Conservation (phyloP, 2,797 vertebrate species). For the Acestrorhynchus altus region DNA sequence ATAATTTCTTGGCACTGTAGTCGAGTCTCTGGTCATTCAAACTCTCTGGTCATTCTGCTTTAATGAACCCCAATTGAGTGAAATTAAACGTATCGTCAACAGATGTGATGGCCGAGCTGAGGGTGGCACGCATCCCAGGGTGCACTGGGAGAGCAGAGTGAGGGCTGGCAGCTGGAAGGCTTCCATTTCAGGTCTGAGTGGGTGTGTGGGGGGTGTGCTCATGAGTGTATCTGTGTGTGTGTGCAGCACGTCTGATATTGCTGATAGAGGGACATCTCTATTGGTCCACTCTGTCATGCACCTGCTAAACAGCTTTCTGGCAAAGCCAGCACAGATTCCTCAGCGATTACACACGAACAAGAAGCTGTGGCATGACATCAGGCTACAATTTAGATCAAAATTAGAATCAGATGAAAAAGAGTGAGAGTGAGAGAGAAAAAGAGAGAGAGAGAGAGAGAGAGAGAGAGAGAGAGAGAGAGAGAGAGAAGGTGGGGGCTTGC, state of each 20-base stretch:
- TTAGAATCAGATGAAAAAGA: conserved; percentile 72
- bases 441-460: conserved; percentile 37
- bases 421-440: conserved; percentile 46
- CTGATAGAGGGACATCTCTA: conserved; percentile 61
- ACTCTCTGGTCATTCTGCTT: conserved; percentile 62
- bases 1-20: conserved; percentile 60
- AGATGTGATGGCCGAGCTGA: conserved; percentile 63
- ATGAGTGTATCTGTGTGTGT: not conserved
- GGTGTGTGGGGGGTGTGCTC: conserved; percentile 15
- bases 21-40: conserved; percentile 36
- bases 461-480: not conserved
- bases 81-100: conserved; percentile 70
- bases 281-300: conserved; percentile 65
- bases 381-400: conserved; percentile 67
- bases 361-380: conserved; percentile 68
- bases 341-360: conserved; percentile 66
- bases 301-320: conserved; percentile 69
- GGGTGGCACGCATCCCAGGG: conserved; percentile 61
- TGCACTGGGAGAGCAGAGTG: conserved; percentile 20
- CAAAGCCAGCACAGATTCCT: conserved; percentile 61
- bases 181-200: conserved; percentile 30
- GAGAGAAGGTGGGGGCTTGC: not conserved
- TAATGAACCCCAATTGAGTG: conserved; percentile 64
- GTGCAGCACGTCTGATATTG: conserved; percentile 47
- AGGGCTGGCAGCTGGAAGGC: conserved; percentile 26